Conservation (phyloP, 2,888 invertebrate genomes). For the Halictus quadricinctus region DNA sequence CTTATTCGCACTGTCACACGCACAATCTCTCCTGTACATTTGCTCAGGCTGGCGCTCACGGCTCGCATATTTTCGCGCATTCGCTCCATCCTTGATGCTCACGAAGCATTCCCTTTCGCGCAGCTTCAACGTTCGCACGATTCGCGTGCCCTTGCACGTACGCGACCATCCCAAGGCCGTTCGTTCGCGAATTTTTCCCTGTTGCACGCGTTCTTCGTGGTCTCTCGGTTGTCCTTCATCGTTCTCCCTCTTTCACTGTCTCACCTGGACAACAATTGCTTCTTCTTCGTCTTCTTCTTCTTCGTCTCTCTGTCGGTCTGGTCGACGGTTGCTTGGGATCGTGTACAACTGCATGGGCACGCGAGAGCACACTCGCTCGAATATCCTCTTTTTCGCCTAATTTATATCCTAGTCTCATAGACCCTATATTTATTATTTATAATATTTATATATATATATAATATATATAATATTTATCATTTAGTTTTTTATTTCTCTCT, state of each 20-base stretch:
- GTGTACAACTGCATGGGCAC: constrained; percentile 55
- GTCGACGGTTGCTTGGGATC: constrained; percentile 50
- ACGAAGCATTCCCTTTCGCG: constrained; percentile 71
- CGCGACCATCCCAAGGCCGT: constrained; percentile 62
- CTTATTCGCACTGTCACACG: constrained; percentile 8
- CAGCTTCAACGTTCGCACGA: constrained; percentile 64
- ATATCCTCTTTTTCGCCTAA: constrained; percentile 76
- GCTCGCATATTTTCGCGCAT: constrained; percentile 61
- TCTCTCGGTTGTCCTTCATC: constrained; percentile 4
- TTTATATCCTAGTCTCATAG: constrained; percentile 81
- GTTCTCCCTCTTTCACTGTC: neutral
- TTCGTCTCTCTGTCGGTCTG: constrained; percentile 27
- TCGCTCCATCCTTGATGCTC: constrained; percentile 70
- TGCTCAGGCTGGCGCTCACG: constrained; percentile 3
- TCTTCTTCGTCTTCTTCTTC: neutral
- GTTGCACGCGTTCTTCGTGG: constrained; percentile 14
- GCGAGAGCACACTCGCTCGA: constrained; percentile 55
- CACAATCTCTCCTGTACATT: neutral
- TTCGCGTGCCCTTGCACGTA: constrained; percentile 58
- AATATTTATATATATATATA: constrained; percentile 80
- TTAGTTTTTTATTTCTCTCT: constrained; percentile 77
- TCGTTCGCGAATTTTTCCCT: constrained; percentile 53
- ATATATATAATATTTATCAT: constrained; percentile 81
- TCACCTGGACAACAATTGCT: neutral
- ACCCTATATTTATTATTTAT: constrained; percentile 82